A percentile compares a stretch with the other conserved stretches of the same genome.
These are phyloP conservation scores for Platycheirus rosarum DNA, from an alignment of 2,888 invertebrate genomes.

Conservation along the genomic window DNA sequence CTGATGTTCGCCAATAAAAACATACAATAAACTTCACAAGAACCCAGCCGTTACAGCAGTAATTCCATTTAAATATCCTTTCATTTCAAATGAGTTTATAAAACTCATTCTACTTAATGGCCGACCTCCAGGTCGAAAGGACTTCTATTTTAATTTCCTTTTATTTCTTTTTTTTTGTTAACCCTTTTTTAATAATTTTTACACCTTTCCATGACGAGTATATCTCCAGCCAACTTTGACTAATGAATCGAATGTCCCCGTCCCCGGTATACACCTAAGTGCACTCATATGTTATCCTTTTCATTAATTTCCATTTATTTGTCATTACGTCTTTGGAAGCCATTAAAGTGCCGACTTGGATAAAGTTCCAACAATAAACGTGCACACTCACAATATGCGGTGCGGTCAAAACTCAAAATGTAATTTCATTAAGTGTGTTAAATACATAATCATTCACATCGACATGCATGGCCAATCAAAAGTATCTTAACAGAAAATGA, in stretches of 20 bases:
- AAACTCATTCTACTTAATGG: slow-evolving; percentile 26
- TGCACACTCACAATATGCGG: not conserved
- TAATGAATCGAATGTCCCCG: slow-evolving; percentile 59
- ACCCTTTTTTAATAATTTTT: slow-evolving; percentile 16
- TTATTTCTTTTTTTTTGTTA: no score
- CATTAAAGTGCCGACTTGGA: slow-evolving; percentile 54
- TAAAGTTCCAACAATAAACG: slow-evolving; percentile 2
- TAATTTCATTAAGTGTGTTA: slow-evolving; percentile 74
- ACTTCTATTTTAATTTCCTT: not conserved
- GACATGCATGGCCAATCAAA: slow-evolving; percentile 74
- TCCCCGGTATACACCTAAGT: not conserved
- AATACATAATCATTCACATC: slow-evolving; percentile 71
- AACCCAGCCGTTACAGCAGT: no score
- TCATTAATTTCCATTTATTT: slow-evolving; percentile 72
- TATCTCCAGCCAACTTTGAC: slow-evolving; percentile 26
- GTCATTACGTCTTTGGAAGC: slow-evolving; percentile 62
- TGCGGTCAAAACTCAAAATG: slow-evolving; percentile 37
- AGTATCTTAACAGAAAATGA: slow-evolving; percentile 29
- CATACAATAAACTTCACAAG: no score
- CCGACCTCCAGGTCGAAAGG: no score
- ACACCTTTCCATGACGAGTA: slow-evolving; percentile 24
- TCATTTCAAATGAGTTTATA: no score
- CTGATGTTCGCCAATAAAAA: no score
- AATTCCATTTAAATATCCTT: no score
- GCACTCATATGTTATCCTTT: slow-evolving; percentile 72